A percentile compares a stretch with the other conserved stretches of the same genome.
These are phyloP conservation scores for Spermophilus dauricus DNA, from an alignment of 2,113 vertebrate genomes.

Conservation along the genomic window DNA sequence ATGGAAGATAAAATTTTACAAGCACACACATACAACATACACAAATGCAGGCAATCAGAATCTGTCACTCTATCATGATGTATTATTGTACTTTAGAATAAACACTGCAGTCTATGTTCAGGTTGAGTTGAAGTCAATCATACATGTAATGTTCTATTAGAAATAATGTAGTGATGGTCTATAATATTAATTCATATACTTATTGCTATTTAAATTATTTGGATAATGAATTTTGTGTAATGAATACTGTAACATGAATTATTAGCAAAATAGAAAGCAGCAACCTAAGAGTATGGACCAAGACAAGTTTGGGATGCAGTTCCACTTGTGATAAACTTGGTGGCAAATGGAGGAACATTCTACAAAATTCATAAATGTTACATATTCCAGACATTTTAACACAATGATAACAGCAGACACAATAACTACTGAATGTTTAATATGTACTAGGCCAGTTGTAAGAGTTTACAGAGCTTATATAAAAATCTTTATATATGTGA, in stretches of 20 bases:
- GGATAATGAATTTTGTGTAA: background rate
- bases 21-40: background rate
- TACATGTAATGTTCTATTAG: background rate
- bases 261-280: background rate
- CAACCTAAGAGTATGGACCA: background rate
- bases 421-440: background rate
- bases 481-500: background rate
- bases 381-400: background rate
- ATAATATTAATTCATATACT: background rate
- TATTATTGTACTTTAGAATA: background rate
- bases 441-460: background rate
- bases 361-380: background rate
- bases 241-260: background rate
- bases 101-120: background rate
- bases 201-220: background rate
- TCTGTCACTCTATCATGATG: background rate
- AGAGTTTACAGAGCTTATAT: background rate
- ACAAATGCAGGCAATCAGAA: background rate
- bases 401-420: background rate
- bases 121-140: background rate
- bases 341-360: fast-evolving
- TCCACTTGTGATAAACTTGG: fast-evolving
- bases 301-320: fast-evolving
- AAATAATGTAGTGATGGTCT: background rate
- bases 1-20: background rate